Percentiles rank a stretch among this genome's conserved stretches.
phyloP scores from a whole-genome alignment of 2,888 invertebrate species.

The Folsomia manolachei region DNA sequence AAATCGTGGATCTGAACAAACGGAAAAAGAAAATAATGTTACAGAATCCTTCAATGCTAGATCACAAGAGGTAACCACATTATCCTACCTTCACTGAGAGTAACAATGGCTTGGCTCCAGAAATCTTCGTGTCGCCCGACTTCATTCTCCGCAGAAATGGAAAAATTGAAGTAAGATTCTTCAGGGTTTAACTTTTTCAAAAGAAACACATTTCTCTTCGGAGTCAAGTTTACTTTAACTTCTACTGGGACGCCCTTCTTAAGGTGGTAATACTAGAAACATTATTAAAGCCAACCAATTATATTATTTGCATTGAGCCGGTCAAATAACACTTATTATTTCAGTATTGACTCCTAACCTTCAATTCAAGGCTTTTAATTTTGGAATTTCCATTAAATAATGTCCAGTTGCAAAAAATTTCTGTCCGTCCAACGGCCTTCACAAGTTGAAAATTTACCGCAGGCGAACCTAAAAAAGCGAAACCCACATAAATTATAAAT shows the following conservation, averaged over 20 bases:
- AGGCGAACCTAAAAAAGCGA: conserved; percentile 59
- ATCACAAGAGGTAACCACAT: no score
- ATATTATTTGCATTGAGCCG: conserved; percentile 11
- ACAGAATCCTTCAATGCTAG: no score
- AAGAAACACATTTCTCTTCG: conserved; percentile 54
- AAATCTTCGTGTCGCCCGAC: conserved; percentile 62
- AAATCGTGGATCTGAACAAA: conserved; percentile 66
- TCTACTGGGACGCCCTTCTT: conserved; percentile 13
- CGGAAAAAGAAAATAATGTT: not conserved
- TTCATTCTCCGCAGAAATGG: conserved; percentile 66
- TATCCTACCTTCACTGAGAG: conserved; percentile 60
- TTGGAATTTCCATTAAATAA: conserved; percentile 72
- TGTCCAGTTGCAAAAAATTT: conserved; percentile 80
- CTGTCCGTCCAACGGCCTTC: conserved; percentile 70
- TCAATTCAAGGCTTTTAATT: conserved; percentile 62
- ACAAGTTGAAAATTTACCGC: conserved; percentile 68
- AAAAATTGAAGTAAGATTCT: conserved; percentile 64
- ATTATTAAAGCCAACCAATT: conserved; percentile 13
- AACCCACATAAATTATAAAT: no score
- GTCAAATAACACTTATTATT: no score
- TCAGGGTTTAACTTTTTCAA: conserved; percentile 65
- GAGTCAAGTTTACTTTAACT: conserved; percentile 16
- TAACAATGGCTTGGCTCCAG: conserved; percentile 61
- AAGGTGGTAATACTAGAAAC: conserved; percentile 25
- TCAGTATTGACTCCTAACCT: no score